Conservation (phyloP, 2,888 invertebrate species). For the Taphrorychus bicolor region DNA sequence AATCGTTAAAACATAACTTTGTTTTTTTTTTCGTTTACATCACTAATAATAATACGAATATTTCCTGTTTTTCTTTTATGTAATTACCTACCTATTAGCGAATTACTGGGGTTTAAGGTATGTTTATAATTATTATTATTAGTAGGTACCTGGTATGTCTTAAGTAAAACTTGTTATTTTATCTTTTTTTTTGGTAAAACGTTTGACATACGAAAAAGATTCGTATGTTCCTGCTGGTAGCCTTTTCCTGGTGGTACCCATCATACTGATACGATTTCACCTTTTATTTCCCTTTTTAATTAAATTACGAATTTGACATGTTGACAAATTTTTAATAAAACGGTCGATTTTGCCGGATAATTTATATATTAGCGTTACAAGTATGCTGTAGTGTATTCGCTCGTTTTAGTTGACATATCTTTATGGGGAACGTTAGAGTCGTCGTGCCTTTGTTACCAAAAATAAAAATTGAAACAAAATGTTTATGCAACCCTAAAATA, state of each 20-base stretch:
- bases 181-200: background rate
- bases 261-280: background rate
- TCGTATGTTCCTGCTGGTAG: background rate
- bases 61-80: no score
- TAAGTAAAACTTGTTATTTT: background rate
- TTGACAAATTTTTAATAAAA: background rate
- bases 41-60: no score
- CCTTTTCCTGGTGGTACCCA: background rate
- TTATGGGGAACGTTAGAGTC: conserved; percentile 43
- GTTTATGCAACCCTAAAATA: conserved; percentile 47
- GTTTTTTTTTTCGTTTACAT: no score
- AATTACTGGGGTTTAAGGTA: background rate
- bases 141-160: background rate
- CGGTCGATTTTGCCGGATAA: background rate
- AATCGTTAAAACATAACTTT: no score
- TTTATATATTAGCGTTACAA: background rate
- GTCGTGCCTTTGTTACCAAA: conserved; percentile 56
- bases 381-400: background rate
- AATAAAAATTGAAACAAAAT: conserved; percentile 43
- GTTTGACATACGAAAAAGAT: background rate
- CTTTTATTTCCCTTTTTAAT: no score
- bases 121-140: no score
- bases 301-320: no score
- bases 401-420: conserved; percentile 41
- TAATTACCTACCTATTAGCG: no score